Evolutionary conservation across 2,797 vertebrate genomes (phyloP), one percentile per base, ranked within the genome.

Genomic region (Petrocephalus sullivani): DNA sequence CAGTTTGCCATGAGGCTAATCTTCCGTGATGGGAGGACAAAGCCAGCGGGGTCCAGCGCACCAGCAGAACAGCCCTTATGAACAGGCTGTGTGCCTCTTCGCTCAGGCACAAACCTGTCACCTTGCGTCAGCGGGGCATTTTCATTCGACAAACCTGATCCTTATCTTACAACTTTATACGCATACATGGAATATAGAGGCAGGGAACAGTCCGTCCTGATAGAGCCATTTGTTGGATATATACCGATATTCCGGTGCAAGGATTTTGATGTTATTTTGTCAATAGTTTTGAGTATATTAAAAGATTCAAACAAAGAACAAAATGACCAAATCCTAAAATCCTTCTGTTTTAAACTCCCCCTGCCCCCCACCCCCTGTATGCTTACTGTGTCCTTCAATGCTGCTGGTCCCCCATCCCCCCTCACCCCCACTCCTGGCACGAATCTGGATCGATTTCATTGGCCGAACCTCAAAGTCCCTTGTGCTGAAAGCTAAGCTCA

Each of bases 371-470:
- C 93, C 92, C 91, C 93, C 92, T 90, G 90, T 90, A 93, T 92
- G 93, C 93, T 95, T 94, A 67, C 86, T 8, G 49, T 37, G 90
- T 86, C 85, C 92, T 93, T 91, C 28, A 86, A 78, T 16, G 41
- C 93, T 93, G 46, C 75, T 54, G 92, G 91, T 92, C 89, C 89
- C 75, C 75, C 56, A 49, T 6, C 7, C 89, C 89, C 85, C 88
- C 54, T 21, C 4, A 4, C 87, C 85, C 87, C 89, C 90, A 87
- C 90, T 95, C 95, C 95, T 94, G 49, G 51, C 81, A 83, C 92
- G 93, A 95, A 92, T 94, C 92, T 91, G 92, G 94, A 96, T 97
- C 90, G 86, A 96, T 93, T 94, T 94, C 91, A 88, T 92, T 94
- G 95, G 93, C 93, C 95, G 92, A 91, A 82, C 90, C 88, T 92